phyloP scores from a whole-genome alignment of 2,888 invertebrate species.

The Eudasyphora cyanicolor region DNA sequence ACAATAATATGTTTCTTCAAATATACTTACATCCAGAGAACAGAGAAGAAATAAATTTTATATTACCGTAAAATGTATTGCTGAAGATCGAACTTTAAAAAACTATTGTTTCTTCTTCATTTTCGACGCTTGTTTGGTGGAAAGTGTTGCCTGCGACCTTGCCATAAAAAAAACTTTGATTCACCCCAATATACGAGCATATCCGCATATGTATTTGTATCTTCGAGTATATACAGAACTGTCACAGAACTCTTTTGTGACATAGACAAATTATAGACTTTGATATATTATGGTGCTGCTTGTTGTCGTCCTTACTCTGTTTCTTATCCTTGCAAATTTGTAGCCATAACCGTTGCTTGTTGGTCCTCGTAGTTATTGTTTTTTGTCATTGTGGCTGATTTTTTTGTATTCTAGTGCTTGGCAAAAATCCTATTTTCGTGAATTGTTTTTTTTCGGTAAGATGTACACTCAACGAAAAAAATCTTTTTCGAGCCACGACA shows the following conservation, averaged over 20 bases:
- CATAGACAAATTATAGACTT: constrained; percentile 62
- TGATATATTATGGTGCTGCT: constrained; percentile 53
- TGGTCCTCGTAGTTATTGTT: neutral
- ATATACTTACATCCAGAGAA: no score
- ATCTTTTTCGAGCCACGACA: no score
- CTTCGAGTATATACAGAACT: neutral
- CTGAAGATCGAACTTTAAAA: no score
- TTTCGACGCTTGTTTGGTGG: constrained; percentile 40
- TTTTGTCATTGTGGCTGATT: constrained; percentile 1
- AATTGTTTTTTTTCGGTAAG: neutral
- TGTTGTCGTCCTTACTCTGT: constrained; percentile 10
- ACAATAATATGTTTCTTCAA: no score
- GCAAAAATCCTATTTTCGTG: constrained; percentile 3
- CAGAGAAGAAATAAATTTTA: no score
- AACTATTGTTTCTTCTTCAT: no score
- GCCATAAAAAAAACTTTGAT: no score
- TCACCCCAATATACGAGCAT: no score
- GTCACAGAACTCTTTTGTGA: constrained; percentile 33
- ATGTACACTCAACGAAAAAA: no score
- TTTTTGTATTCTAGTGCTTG: neutral
- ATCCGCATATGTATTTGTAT: no score
- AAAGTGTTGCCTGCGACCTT: no score
- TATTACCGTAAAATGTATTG: no score
- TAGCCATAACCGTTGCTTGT: constrained; percentile 29
- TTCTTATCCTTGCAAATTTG: constrained; percentile 4